phyloP scores from a whole-genome alignment of 2,113 vertebrate species.

The Trogon surrucura region DNA sequence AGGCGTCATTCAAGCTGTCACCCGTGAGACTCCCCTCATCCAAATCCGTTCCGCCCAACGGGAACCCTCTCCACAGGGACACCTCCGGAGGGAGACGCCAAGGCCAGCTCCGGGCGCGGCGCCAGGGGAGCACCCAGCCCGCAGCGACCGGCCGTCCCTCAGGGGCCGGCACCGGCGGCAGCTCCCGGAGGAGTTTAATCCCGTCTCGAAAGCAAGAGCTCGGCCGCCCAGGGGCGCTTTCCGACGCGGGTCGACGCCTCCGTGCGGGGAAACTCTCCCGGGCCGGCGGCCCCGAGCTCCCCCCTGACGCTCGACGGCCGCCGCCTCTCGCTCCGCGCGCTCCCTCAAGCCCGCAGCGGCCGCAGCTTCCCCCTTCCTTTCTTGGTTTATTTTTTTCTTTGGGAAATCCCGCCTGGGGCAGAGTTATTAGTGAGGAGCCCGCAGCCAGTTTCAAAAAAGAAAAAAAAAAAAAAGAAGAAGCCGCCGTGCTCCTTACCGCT shows the following conservation, averaged over 20 bases:
- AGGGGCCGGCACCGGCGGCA: neutral
- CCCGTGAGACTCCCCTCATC: neutral
- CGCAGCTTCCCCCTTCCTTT: neutral
- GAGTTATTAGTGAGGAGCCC: neutral
- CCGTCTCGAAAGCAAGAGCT: neutral
- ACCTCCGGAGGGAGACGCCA: neutral
- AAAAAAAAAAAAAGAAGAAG: neutral
- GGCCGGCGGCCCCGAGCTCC: neutral
- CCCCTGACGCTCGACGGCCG: neutral
- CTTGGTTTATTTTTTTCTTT: neutral
- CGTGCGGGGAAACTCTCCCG: neutral
- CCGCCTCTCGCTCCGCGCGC: neutral
- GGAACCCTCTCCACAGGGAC: too few relatives aligned
- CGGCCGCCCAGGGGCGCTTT: neutral
- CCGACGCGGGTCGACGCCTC: neutral
- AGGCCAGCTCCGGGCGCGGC: neutral
- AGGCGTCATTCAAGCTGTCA: neutral
- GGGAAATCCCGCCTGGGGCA: neutral
- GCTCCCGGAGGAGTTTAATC: neutral
- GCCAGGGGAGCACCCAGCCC: neutral
- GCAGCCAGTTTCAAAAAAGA: neutral
- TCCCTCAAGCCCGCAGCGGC: neutral
- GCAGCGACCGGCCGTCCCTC: neutral
- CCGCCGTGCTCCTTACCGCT: slow-evolving; percentile 57
- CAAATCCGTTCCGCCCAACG: neutral